These are phyloP conservation scores for Apaloderma vittatum DNA, from an alignment of 2,113 vertebrate genomes.

Conservation along the genomic window DNA sequence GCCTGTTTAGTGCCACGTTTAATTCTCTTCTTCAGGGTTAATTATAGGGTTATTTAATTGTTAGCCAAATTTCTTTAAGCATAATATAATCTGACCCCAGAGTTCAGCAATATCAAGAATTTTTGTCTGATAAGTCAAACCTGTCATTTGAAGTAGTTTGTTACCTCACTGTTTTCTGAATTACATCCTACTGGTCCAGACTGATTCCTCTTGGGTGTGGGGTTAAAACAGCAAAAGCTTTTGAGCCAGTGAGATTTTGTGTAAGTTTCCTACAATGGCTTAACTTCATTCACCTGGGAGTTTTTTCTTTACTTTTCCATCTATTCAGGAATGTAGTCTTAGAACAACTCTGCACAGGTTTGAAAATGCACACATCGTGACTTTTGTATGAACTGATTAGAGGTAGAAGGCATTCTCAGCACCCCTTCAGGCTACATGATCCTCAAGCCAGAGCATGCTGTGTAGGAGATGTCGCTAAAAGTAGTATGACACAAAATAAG, in stretches of 20 bases:
- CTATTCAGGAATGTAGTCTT: neutral
- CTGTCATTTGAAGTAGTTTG: neutral
- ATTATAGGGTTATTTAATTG: neutral
- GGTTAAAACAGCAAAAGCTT: neutral
- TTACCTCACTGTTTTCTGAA: neutral
- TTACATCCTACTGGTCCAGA: neutral
- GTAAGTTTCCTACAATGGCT: neutral
- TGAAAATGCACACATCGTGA: neutral
- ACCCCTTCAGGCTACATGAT: neutral
- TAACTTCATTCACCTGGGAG: neutral
- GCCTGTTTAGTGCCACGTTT: neutral
- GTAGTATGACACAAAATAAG: neutral
- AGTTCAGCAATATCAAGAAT: neutral
- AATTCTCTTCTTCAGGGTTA: neutral
- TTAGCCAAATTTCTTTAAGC: neutral
- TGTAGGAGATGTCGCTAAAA: neutral
- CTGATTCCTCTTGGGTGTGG: neutral
- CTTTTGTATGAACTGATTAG: neutral
- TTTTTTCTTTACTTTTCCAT: neutral
- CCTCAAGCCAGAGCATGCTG: neutral
- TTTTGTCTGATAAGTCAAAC: neutral
- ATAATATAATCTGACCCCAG: neutral
- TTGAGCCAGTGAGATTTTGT: neutral
- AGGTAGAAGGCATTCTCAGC: rapidly evolving
- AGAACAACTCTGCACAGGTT: constrained; percentile 89